Evolutionary conservation across 2,888 invertebrate species (phyloP).

Genomic region (Sericinus montela): DNA sequence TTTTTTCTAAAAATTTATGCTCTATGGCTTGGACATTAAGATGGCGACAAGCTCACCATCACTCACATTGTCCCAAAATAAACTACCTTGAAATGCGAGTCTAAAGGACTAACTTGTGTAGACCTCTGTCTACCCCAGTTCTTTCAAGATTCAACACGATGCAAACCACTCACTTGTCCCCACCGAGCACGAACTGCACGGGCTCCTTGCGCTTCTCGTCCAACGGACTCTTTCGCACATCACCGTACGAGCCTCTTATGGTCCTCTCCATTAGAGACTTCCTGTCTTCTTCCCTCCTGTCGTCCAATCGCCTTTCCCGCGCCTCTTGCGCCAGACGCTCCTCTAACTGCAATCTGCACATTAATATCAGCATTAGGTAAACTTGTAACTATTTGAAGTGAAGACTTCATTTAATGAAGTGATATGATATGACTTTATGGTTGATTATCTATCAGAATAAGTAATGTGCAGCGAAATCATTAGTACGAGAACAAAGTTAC

Average conservation of each 20-base stretch:
- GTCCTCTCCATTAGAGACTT: conserved; percentile 33
- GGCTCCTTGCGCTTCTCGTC: conserved; percentile 55
- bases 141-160: neutral
- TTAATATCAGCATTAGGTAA: too few relatives aligned
- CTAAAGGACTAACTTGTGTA: neutral
- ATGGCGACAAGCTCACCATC: too few relatives aligned
- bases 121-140: too few relatives aligned
- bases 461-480: too few relatives aligned
- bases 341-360: conserved; percentile 64
- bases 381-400: too few relatives aligned
- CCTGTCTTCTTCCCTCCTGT: conserved; percentile 34
- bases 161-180: conserved; percentile 51
- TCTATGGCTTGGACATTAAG: too few relatives aligned
- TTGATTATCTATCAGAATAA: too few relatives aligned
- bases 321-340: conserved; percentile 68
- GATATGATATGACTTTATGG: too few relatives aligned
- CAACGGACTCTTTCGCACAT: conserved; percentile 55
- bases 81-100: too few relatives aligned
- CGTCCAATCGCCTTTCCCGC: conserved; percentile 52
- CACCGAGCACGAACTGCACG: conserved; percentile 68
- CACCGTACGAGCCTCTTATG: conserved; percentile 39
- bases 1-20: too few relatives aligned
- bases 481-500: too few relatives aligned
- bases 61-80: too few relatives aligned
- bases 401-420: neutral